phyloP scores from a whole-genome alignment of 2,113 vertebrate species.

The Tetrax tetrax region DNA sequence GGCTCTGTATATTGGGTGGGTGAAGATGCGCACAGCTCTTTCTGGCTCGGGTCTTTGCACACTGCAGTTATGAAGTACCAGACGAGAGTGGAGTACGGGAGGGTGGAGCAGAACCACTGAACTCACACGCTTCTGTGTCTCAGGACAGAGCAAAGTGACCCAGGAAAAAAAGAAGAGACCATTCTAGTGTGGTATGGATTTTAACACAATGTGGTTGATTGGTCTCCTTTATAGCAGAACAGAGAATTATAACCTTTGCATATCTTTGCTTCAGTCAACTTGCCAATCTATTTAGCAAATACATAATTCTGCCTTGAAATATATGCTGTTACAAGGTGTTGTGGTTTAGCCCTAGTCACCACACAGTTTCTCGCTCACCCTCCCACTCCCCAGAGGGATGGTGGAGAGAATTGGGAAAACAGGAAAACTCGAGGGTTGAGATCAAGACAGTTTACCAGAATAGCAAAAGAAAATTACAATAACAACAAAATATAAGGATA shows the following conservation, averaged over 20 bases:
- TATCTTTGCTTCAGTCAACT: neutral
- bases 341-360: too few species aligned
- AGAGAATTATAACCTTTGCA: neutral
- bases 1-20: neutral
- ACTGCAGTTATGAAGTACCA: neutral
- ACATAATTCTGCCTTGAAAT: neutral
- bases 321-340: neutral
- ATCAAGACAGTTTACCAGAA: too few species aligned
- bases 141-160: neutral
- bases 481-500: too few species aligned
- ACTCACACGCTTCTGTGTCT: accelerated
- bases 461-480: too few species aligned
- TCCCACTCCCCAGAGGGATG: too few species aligned
- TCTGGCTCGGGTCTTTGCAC: neutral
- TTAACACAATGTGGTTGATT: neutral
- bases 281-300: neutral
- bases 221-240: neutral
- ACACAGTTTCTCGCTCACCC: too few species aligned
- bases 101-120: neutral
- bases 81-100: neutral
- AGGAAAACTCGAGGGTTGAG: too few species aligned
- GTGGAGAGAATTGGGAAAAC: too few species aligned
- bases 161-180: neutral
- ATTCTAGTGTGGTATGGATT: neutral
- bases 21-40: neutral